These are phyloP conservation scores for Heterotilapia buettikoferi DNA, from an alignment of 2,113 vertebrate species.

Conservation along the genomic window DNA sequence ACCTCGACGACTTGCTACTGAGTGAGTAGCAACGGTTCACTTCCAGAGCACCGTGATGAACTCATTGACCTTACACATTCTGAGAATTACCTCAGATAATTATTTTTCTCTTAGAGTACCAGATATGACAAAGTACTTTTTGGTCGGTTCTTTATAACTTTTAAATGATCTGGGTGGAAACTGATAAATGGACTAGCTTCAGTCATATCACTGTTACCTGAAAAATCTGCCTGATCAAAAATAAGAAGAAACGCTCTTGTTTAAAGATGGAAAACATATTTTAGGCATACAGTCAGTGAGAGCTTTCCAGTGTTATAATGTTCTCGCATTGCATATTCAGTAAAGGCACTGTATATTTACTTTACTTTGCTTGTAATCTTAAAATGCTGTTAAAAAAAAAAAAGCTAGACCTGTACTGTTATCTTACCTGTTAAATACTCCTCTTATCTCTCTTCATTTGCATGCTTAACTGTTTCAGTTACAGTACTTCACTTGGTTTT, in stretches of 20 bases:
- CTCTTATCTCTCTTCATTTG: background rate
- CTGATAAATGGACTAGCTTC: background rate
- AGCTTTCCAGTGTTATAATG: background rate
- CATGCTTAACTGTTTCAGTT: background rate
- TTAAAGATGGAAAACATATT: background rate
- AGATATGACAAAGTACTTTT: background rate
- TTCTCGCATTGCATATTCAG: background rate
- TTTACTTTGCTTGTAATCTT: background rate
- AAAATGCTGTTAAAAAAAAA: background rate
- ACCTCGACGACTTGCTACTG: background rate
- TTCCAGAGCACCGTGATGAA: background rate
- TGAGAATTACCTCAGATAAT: background rate
- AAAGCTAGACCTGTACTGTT: background rate
- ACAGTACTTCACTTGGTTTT: background rate
- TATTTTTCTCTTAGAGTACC: background rate
- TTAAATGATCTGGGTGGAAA: background rate
- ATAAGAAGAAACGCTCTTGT: background rate
- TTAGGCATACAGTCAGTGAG: background rate
- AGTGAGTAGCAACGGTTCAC: background rate
- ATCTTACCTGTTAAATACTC: background rate
- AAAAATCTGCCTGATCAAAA: background rate
- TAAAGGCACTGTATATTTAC: background rate
- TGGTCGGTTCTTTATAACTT: background rate
- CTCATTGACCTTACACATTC: background rate
- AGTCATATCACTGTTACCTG: background rate